Evolutionary conservation across 2,113 vertebrate genomes (phyloP).

Genomic region (Zosterops japonicus): DNA sequence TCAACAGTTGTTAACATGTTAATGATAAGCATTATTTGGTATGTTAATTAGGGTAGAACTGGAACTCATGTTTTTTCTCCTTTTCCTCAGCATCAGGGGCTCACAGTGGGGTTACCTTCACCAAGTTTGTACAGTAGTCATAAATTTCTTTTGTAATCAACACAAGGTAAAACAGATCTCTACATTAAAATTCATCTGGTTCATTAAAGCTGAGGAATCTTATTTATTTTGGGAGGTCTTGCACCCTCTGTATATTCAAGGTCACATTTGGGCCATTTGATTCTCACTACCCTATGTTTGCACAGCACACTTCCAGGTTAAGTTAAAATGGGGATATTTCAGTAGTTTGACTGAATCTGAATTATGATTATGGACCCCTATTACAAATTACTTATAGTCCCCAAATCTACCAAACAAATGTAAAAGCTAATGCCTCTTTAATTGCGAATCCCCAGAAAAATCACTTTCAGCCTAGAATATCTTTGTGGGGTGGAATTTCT

Average conservation of each 20-base stretch:
- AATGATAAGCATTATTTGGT: background rate
- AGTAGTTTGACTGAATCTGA: background rate
- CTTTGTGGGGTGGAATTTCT: background rate
- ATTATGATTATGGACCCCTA: background rate
- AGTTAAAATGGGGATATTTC: background rate
- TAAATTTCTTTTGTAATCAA: background rate
- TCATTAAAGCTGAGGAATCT: background rate
- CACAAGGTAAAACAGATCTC: background rate
- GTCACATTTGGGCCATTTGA: background rate
- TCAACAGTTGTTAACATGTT: background rate
- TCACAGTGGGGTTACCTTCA: background rate
- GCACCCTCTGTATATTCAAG: background rate
- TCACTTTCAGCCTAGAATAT: background rate
- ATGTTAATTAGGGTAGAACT: background rate
- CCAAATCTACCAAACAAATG: background rate
- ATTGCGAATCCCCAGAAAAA: background rate
- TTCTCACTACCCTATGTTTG: background rate
- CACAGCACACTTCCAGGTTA: background rate
- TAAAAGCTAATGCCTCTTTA: background rate
- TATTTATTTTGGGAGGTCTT: background rate
- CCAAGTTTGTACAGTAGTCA: background rate
- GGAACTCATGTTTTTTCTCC: background rate
- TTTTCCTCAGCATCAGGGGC: background rate
- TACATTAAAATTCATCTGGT: background rate
- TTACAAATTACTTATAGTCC: background rate